Base-by-base conservation (phyloP, 2,797 vertebrate species). In the Pseudomugil gertrudae region DNA sequence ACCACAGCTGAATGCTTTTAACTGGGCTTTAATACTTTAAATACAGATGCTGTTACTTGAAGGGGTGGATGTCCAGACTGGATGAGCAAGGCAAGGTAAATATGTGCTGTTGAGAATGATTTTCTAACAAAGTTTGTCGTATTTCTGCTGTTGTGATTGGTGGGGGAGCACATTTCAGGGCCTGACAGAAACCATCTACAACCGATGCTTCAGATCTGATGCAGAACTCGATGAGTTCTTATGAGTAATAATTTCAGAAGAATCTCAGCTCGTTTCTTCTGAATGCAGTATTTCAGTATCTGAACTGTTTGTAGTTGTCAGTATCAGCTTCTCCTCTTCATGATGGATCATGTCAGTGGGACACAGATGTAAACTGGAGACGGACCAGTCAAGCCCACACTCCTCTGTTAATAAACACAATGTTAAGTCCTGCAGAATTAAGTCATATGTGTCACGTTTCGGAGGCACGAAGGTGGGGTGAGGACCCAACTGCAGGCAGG, bases 51-150 rank as follows among this genome's bases (percentile, higher is more conserved):
- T 92, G 94, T 64, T 93, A 92, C 90, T 93, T 93, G 81, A 96
- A 99, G 90, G 98, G 97, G 69, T 99, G 98, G 98, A 96, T 99
- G 95, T 98, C 95, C 3, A 95, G 94, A 87, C 86, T 98, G 85
- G 95, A 96, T 0, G 91, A 94, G 32, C 88, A 93, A 0, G 95
- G 95, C 85, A 95, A 98, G 96, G 98, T 99, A 95, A 79, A 68
- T 3, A 13, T 0, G 17, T 4, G 0, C 11, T 76, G 72, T 50
- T 35, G 0, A 24, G 21, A 5, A 27, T 50, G 1, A 30, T 51
- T 15, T 24, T 36, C 17, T 11, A 2, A 7, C 15, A 7, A 23
- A 15, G 11, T 47, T 23, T 17, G 6, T 26, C 1, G 62, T 4
- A 14, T 50, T 26, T 45, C 62, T 23, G 38, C 0, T 30, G 54